Percentiles rank a stretch among this genome's conserved stretches.
Evolutionary conservation across 2,797 vertebrate species (phyloP).

Genomic region (Salmo trutta): DNA sequence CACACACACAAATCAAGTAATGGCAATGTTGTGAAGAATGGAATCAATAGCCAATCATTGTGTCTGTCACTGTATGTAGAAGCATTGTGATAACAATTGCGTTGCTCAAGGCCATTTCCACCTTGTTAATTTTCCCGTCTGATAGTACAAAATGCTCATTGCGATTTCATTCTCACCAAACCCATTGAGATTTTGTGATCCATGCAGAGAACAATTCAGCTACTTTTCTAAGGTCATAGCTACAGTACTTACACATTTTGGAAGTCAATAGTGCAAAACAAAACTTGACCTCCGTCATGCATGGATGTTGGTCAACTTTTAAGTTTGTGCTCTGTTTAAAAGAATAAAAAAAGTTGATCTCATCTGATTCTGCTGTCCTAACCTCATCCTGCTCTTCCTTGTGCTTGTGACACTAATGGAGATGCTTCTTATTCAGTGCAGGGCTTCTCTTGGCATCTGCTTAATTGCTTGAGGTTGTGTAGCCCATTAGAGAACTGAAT

Average conservation of each 20-base stretch:
- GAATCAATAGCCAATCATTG: background rate
- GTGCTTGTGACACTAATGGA: background rate
- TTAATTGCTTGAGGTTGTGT: background rate
- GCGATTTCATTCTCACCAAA: background rate
- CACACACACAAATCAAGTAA: background rate
- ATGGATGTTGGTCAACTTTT: background rate
- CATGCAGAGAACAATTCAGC: background rate
- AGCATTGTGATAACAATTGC: background rate
- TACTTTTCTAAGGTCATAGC: background rate
- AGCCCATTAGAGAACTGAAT: background rate
- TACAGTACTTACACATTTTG: background rate
- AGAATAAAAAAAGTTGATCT: background rate
- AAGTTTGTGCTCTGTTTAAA: background rate
- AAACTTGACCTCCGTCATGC: background rate
- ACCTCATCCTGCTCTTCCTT: background rate
- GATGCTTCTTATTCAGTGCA: background rate
- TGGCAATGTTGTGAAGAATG: background rate
- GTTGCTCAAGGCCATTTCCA: background rate
- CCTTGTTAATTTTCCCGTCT: background rate
- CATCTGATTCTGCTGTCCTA: background rate
- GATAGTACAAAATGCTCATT: background rate
- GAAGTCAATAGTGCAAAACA: background rate
- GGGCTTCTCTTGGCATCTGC: background rate
- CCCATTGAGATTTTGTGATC: background rate
- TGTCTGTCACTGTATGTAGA: background rate